Conservation (phyloP, 1,140 invertebrate genomes). For the Atta colombica region DNA sequence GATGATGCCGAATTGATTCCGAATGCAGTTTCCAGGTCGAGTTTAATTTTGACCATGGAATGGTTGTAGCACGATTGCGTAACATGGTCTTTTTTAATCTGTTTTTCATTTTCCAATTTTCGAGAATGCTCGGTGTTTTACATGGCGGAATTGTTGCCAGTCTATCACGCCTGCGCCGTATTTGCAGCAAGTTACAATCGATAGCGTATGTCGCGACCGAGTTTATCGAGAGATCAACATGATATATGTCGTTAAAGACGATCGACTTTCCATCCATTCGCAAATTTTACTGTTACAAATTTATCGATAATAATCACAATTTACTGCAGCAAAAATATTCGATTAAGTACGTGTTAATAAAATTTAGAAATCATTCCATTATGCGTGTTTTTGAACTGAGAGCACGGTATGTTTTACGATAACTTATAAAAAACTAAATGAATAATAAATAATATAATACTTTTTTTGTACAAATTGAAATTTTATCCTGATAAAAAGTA, state of each 20-base stretch:
- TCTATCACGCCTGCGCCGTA: constrained; percentile 44
- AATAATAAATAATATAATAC: background rate
- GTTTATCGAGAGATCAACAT: constrained; percentile 53
- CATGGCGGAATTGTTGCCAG: constrained; percentile 22
- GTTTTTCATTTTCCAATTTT: constrained; percentile 46
- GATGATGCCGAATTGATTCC: constrained; percentile 3
- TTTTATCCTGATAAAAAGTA: background rate
- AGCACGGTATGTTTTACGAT: background rate
- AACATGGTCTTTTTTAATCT: background rate
- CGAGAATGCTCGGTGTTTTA: constrained; percentile 8
- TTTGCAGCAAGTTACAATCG: constrained; percentile 45
- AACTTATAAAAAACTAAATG: too few species aligned
- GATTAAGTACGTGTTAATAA: background rate
- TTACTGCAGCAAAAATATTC: background rate
- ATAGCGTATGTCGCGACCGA: constrained; percentile 38
- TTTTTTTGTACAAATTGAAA: background rate
- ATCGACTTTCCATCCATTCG: constrained; percentile 20
- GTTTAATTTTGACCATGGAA: background rate
- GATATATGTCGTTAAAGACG: constrained; percentile 21
- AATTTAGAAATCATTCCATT: constrained; percentile 8
- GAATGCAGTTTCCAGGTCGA: background rate
- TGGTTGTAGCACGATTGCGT: background rate
- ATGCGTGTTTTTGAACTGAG: background rate
- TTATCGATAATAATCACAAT: background rate
- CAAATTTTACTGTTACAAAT: background rate